Base-by-base conservation (phyloP, 2,113 vertebrate species). In the Scomber japonicus region DNA sequence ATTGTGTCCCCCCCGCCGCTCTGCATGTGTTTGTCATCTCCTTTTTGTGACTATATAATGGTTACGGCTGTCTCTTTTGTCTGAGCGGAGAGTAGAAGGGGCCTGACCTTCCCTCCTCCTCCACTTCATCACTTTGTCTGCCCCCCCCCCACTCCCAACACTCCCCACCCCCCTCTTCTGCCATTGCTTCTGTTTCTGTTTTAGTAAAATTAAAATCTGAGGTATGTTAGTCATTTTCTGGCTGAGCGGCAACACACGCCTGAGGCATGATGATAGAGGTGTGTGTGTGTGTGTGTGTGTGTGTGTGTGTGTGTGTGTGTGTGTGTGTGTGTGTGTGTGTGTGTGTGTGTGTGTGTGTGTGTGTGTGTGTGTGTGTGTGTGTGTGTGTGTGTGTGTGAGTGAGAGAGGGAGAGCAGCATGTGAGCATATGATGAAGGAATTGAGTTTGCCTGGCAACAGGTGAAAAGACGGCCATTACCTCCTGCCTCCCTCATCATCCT, bases 371-470 rank as follows among this genome's bases (percentile, higher is more conserved):
- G 21, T 21, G 21, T 21, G 21, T 21, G 21, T 21, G 21, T 21
- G 21, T 21, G 21, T 21, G 21, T 21, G 1, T 21, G 21, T 21
- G 21, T 21, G 21, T 40, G 65, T 62, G 53, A 11, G 44, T 1
- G 27, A 1, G n/a, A 19, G 46, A 21, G 80, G 53, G 65, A 31
- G 46, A 55, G 67, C 69, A 51, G 76, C 51, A 57, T 75, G 49
- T 35, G 35, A 62, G 59, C 9, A 3, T 74, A 70, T 54, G 75
- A 89, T 89, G 87, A 79, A 85, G 83, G 87, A 86, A 86, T 86
- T 74, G 79, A 55, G 70, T 91, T 93, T 89, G 88, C 90, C 82
- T 89, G 83, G 91, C 87, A 94, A 92, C 93, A 89, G 84, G 86
- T 90, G 80, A 76, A 91, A 80, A 74, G 61, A 64, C 64, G 11